Conservation (phyloP, 2,888 invertebrate species). For the Oxytorus armatus region DNA sequence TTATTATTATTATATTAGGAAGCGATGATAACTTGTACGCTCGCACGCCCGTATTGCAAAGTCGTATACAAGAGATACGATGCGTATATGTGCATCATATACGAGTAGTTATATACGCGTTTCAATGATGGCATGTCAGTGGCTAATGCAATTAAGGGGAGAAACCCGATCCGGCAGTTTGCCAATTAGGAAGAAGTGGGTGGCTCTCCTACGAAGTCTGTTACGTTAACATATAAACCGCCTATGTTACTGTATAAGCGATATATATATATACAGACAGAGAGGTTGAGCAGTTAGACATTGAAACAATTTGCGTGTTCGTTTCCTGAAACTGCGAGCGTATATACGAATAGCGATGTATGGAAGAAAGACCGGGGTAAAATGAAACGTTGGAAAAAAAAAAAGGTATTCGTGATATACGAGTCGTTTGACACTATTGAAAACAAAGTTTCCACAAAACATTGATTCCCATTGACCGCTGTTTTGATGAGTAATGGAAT, state of each 20-base stretch:
- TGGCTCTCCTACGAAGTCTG: conserved; percentile 67
- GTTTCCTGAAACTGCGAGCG: conserved; percentile 59
- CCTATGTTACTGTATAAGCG: conserved; percentile 33
- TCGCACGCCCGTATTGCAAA: conserved; percentile 25
- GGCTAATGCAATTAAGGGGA: conserved; percentile 78
- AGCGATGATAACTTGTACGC: conserved; percentile 36
- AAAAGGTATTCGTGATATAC: not conserved
- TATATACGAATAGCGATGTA: not conserved
- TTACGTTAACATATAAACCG: too few relatives aligned
- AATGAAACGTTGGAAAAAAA: not conserved
- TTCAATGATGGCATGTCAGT: conserved; percentile 76
- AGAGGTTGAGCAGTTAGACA: conserved; percentile 30
- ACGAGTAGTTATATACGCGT: conserved; percentile 47
- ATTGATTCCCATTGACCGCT: too few relatives aligned
- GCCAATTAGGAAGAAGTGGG: conserved; percentile 78
- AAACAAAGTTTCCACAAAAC: too few relatives aligned
- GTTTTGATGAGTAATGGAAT: too few relatives aligned
- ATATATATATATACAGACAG: conserved; percentile 15
- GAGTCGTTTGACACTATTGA: too few relatives aligned
- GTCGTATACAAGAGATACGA: conserved; percentile 16
- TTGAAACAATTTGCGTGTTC: conserved; percentile 69
- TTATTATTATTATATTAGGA: conserved; percentile 22
- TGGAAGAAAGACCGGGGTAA: not conserved
- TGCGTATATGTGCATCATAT: conserved; percentile 20
- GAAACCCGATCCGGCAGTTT: conserved; percentile 81